Percentiles rank a stretch among this genome's conserved stretches.
Evolutionary conservation across 2,888 invertebrate genomes (phyloP).

Genomic region (Ophion ventricosus): DNA sequence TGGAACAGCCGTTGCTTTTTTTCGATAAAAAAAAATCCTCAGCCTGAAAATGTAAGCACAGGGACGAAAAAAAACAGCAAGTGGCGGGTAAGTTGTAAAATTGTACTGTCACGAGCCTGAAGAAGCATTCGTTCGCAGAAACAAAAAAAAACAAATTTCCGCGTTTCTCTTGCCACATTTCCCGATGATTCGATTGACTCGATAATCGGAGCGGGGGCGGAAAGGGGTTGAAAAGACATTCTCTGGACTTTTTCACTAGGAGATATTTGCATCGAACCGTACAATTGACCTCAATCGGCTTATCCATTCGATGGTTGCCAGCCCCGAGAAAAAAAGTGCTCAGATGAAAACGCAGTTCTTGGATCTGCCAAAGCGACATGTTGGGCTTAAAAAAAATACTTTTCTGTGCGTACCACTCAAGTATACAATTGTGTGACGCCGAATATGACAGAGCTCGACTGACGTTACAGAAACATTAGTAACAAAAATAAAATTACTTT

Average conservation of each 20-base stretch:
- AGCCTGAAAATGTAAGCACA: constrained; percentile 31
- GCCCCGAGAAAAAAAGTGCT: neutral
- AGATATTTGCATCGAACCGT: constrained; percentile 38
- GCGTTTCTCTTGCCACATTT: constrained; percentile 8
- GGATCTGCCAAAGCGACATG: neutral
- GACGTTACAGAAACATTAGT: too few relatives aligned
- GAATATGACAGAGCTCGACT: too few relatives aligned
- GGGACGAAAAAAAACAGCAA: constrained; percentile 2
- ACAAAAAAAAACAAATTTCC: constrained; percentile 36
- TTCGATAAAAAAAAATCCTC: constrained; percentile 38
- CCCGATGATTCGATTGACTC: constrained; percentile 48
- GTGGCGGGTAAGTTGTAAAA: constrained; percentile 49
- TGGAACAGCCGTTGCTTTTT: constrained; percentile 18
- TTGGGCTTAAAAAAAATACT: neutral
- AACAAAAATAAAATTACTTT: too few relatives aligned
- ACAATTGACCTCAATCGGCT: constrained; percentile 1
- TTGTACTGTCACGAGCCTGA: constrained; percentile 19
- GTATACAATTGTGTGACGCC: too few relatives aligned
- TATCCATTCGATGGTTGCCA: constrained; percentile 2
- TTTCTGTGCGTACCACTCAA: too few relatives aligned
- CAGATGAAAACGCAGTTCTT: neutral
- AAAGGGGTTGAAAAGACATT: constrained; percentile 11
- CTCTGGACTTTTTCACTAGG: constrained; percentile 21
- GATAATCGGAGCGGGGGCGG: constrained; percentile 35
- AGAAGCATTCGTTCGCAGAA: constrained; percentile 22